These are phyloP conservation scores for Hiodon tergisus DNA, from an alignment of 2,113 vertebrate species.

Conservation along the genomic window DNA sequence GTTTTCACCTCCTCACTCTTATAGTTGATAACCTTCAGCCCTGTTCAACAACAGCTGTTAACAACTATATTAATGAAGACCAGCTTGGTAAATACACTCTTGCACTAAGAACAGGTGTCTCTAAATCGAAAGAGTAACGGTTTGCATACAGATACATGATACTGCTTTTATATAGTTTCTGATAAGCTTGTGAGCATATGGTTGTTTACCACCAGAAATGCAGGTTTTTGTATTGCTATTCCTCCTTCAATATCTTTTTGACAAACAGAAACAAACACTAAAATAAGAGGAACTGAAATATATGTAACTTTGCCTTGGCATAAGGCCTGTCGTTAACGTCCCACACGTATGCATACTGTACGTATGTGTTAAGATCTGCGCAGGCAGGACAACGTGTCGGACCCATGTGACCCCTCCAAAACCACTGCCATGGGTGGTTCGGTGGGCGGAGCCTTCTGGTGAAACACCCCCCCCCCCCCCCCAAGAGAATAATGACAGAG, in stretches of 20 bases:
- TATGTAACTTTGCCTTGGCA: too few species aligned
- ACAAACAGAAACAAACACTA: too few species aligned
- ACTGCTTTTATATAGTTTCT: constrained; percentile 39
- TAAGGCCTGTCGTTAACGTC: too few species aligned
- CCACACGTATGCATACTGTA: too few species aligned
- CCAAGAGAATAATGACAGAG: too few species aligned
- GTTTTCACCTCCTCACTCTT: background rate
- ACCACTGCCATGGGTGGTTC: too few species aligned
- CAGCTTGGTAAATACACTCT: constrained; percentile 46
- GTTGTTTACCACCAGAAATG: constrained; percentile 30
- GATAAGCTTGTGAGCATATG: constrained; percentile 38
- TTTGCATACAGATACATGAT: constrained; percentile 15
- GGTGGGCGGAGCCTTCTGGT: too few species aligned
- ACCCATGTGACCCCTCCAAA: too few species aligned
- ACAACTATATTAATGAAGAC: constrained; percentile 45
- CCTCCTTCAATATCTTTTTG: background rate
- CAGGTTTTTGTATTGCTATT: constrained; percentile 22
- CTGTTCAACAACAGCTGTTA: constrained; percentile 38
- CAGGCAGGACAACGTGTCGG: too few species aligned
- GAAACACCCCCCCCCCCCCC: too few species aligned
- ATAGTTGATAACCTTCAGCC: constrained; percentile 28
- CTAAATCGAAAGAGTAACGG: constrained; percentile 19
- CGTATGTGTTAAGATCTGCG: too few species aligned
- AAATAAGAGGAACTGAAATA: too few species aligned
- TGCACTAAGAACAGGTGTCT: constrained; percentile 54